Percentiles rank a stretch among this genome's conserved stretches.
Conservation (phyloP, 2,797 vertebrate genomes). For the Malurus leucopterus region DNA sequence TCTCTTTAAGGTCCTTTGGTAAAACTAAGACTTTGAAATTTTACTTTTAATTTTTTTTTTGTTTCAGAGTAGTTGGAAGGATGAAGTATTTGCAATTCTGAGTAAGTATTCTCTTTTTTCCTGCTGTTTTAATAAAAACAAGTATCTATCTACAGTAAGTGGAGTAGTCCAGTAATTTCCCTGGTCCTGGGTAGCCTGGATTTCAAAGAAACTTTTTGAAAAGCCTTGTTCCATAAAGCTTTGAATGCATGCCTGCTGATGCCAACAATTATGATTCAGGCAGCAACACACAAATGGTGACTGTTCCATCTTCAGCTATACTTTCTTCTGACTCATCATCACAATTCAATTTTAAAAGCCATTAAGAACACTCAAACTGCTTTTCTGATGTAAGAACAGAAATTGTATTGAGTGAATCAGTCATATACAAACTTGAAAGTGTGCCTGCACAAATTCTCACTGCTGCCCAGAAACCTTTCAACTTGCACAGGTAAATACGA, state of each 20-base stretch:
- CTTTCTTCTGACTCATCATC: slow-evolving; percentile 50
- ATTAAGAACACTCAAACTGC: slow-evolving; percentile 36
- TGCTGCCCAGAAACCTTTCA: background rate
- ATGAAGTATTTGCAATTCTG: background rate
- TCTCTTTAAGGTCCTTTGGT: background rate
- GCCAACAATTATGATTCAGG: slow-evolving; percentile 39
- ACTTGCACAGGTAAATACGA: background rate
- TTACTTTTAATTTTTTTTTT: background rate
- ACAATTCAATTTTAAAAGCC: slow-evolving; percentile 58
- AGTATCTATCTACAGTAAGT: background rate
- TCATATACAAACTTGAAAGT: background rate
- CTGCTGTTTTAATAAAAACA: slow-evolving; percentile 5
- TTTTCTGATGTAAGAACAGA: slow-evolving; percentile 41
- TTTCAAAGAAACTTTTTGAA: slow-evolving; percentile 53
- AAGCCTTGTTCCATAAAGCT: slow-evolving; percentile 28
- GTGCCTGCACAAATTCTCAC: background rate
- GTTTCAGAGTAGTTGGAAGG: background rate
- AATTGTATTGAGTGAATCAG: slow-evolving; percentile 29
- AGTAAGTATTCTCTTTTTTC: background rate
- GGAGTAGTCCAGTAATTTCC: slow-evolving; percentile 8
- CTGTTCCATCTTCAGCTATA: slow-evolving; percentile 48
- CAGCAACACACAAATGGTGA: slow-evolving; percentile 1
- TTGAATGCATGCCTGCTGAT: background rate
- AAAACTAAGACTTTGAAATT: background rate
- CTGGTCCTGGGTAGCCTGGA: slow-evolving; percentile 9